Base-by-base conservation (phyloP, 2,888 invertebrate species). In the Apotomis capreana region DNA sequence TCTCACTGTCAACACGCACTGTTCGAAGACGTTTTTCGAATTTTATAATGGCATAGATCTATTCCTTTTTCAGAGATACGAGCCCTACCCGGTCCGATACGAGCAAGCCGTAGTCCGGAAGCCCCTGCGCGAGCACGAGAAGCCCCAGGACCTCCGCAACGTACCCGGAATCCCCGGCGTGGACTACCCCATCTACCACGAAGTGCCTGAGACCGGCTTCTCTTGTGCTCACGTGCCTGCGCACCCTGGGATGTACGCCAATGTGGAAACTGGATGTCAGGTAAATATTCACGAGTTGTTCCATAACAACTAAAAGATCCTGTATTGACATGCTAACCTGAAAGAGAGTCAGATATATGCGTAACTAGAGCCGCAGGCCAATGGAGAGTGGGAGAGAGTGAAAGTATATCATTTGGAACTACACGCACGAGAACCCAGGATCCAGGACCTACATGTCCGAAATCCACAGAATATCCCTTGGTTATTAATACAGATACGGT, bases 171-270 rank as follows among this genome's bases (percentile, higher is more conserved):
- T 93, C 0, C 95, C 97, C 0, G 97, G 97, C 2, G 95, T 96
- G 1, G 97, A 97, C 88, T 97, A 95, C 89, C 97, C 97, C 0
- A 92, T 97, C 67, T 97, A 95, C 87, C 96, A 96, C 83, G 89
- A 92, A 74, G 96, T 97, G 1, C 97, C 97, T 0, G 94, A 95
- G 46, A 97, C 97, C 15, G 94, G 95, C 77, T 97, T 97, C 90
- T 95, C 96, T 3, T 97, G 97, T 83, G 94, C 95, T 63, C 94
- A 95, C 78, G 97, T 97, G 54, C 97, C 97, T 0, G 95, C 95
- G 26, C 94, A 95, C 68, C 97, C 97, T 3, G 97, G 97, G 78
- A 97, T 97, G 95, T 97, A 97, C 85, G 97, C 97, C n/a, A 97
- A 97, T 83, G 95, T 97, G 0, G 97, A 97, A 87, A 96, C 97